These are phyloP conservation scores for Himantopus leucocephalus DNA, from an alignment of 2,113 vertebrate species.

Conservation along the genomic window DNA sequence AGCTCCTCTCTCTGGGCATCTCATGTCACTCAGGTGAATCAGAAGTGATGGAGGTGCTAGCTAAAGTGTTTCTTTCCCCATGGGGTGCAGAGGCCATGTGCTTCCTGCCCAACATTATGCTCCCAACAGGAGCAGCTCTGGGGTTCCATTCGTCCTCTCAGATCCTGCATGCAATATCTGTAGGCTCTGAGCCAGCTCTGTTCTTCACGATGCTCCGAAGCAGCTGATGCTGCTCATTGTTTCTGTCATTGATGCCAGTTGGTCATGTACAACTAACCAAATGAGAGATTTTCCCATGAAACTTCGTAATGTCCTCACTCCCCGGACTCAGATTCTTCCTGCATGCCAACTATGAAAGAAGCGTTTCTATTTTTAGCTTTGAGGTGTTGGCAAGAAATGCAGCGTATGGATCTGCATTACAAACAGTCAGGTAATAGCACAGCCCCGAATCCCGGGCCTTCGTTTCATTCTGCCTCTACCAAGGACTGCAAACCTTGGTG, in stretches of 20 bases:
- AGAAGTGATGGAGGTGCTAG: background rate
- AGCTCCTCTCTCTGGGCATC: background rate
- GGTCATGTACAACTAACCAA: background rate
- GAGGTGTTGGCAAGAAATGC: conserved; percentile 2
- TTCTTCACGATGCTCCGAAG: background rate
- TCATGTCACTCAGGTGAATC: background rate
- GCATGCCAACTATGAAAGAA: background rate
- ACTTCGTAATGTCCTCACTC: background rate
- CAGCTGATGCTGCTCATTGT: background rate
- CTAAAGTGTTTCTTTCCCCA: background rate
- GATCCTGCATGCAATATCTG: background rate
- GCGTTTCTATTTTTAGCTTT: background rate
- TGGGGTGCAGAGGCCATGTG: background rate
- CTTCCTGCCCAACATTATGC: background rate
- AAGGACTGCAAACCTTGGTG: background rate
- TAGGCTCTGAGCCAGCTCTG: background rate
- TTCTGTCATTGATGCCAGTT: background rate
- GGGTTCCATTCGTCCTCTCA: background rate
- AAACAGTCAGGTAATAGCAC: background rate
- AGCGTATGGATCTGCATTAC: background rate
- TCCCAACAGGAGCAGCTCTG: background rate
- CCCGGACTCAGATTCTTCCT: background rate
- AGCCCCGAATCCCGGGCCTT: background rate
- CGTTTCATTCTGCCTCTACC: accelerated
- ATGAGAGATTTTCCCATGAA: background rate